Conservation (phyloP, 2,888 invertebrate genomes). For the Mythimna ferrago region DNA sequence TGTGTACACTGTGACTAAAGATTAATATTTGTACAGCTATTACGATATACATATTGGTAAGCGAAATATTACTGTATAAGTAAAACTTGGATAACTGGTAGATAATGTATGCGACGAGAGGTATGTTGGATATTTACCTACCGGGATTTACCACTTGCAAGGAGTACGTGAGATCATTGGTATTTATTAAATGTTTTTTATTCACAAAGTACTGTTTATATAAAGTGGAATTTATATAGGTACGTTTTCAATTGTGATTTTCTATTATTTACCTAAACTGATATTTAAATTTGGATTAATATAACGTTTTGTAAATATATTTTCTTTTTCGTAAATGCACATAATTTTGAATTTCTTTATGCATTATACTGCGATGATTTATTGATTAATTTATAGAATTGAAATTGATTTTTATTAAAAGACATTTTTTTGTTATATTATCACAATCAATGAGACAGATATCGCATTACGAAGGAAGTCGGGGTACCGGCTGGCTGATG, state of each 20-base stretch:
- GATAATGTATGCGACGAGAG: slow-evolving; percentile 36
- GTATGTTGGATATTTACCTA: slow-evolving; percentile 49
- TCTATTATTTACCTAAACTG: slow-evolving; percentile 63
- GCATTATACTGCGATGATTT: slow-evolving; percentile 75
- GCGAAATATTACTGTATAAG: slow-evolving; percentile 56
- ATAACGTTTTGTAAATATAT: slow-evolving; percentile 73
- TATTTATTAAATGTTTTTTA: slow-evolving; percentile 61
- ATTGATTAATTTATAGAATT: slow-evolving; percentile 69
- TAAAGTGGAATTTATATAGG: slow-evolving; percentile 46
- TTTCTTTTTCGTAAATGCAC: slow-evolving; percentile 66
- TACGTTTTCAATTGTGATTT: slow-evolving; percentile 59
- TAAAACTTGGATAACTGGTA: slow-evolving; percentile 49
- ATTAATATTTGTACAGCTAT: slow-evolving; percentile 69
- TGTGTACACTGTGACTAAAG: slow-evolving; percentile 61
- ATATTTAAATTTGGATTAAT: slow-evolving; percentile 62
- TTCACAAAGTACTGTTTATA: slow-evolving; percentile 57
- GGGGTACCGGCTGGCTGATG: neutral
- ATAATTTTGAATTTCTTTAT: slow-evolving; percentile 64
- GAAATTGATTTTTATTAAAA: slow-evolving; percentile 74
- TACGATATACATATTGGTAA: slow-evolving; percentile 67
- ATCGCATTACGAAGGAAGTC: slow-evolving; percentile 17
- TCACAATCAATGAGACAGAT: slow-evolving; percentile 60
- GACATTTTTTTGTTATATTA: slow-evolving; percentile 71
- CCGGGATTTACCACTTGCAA: slow-evolving; percentile 47
- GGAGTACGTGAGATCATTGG: slow-evolving; percentile 54